phyloP scores from a whole-genome alignment of 64 coral and sea anemone species.

The Stichodactyla helianthus region DNA sequence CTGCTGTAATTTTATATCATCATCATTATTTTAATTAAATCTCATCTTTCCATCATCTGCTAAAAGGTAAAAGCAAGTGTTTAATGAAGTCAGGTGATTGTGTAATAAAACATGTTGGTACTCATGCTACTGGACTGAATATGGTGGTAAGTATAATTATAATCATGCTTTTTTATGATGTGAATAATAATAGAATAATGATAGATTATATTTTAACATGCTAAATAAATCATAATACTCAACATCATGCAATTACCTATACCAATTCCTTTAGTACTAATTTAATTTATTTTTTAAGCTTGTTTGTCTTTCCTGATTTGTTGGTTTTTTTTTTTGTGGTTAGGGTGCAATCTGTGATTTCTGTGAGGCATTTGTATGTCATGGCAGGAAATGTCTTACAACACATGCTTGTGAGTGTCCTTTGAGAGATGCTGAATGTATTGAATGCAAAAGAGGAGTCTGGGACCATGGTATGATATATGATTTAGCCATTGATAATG shows the following conservation, averaged over 20 bases:
- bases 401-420: slow-evolving; percentile 94
- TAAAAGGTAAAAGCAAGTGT: slow-evolving; percentile 89
- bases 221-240: no score
- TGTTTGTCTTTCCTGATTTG: background rate
- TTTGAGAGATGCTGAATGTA: slow-evolving; percentile 67
- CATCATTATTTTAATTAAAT: background rate
- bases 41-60: background rate
- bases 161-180: background rate
- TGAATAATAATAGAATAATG: no score
- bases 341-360: slow-evolving; percentile 99
- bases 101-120: slow-evolving; percentile 90
- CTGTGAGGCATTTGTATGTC: slow-evolving; percentile 97
- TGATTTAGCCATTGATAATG: background rate
- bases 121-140: slow-evolving; percentile 64
- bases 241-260: no score
- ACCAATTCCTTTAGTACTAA: no score
- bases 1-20: no score
- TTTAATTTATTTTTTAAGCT: no score
- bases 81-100: slow-evolving; percentile 93
- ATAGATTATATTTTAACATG: background rate
- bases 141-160: slow-evolving; percentile 83
- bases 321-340: background rate
- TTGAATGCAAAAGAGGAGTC: slow-evolving; percentile 88
- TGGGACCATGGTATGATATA: slow-evolving; percentile 90
- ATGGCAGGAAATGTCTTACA: slow-evolving; percentile 86